Base-by-base conservation (phyloP, 2,797 vertebrate species). In the Alfaro cultratus region DNA sequence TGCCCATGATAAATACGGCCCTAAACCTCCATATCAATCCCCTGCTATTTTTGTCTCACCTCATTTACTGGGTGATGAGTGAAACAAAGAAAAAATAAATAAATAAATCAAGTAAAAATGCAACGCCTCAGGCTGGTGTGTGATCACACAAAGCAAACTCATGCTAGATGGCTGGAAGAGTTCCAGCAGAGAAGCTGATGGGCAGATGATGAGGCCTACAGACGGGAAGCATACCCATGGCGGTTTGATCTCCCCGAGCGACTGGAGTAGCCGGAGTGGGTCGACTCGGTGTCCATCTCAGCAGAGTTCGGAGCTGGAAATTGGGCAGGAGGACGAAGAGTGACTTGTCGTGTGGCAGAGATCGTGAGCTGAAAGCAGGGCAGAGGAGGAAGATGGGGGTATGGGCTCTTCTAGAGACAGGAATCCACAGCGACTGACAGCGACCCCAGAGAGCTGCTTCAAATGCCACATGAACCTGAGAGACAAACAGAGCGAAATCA, bases 251-350 rank as follows among this genome's bases (percentile, higher is more conserved):
- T 97, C 90, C 97, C 97, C 10, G 98, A 99, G 92, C 97, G 97
- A 91, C 97, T 96, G 86, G 97, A 99, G 93, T 98, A 98, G 82
- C 97, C 98, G 26, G 98, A 99, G 89, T 98, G 98, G 0, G 97
- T 98, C 2, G 98, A 99, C 95, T 99, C 98, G 3, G 97, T 99
- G 96, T 99, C 98, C 98, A 99, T 99, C 92, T 94, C 87, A 87
- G 89, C 80, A 87, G 87, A 80, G 88, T 82, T 89, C 11, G 43
- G 84, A 85, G 88, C 82, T 78, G 80, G 78, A 39, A 34, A 80
- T 81, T 87, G 87, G 90, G 79, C 64, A 45, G 74, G 51, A 51
- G 83, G 85, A 79, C 78, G 88, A 89, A 92, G 83, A 84, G 88
- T 75, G 81, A 79, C 49, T 75, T 18, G 87, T 68, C 10, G 87